A percentile compares a stretch with the other conserved stretches of the same genome.
phyloP scores from a whole-genome alignment of 2,113 vertebrate species.

The Petromus typicus region DNA sequence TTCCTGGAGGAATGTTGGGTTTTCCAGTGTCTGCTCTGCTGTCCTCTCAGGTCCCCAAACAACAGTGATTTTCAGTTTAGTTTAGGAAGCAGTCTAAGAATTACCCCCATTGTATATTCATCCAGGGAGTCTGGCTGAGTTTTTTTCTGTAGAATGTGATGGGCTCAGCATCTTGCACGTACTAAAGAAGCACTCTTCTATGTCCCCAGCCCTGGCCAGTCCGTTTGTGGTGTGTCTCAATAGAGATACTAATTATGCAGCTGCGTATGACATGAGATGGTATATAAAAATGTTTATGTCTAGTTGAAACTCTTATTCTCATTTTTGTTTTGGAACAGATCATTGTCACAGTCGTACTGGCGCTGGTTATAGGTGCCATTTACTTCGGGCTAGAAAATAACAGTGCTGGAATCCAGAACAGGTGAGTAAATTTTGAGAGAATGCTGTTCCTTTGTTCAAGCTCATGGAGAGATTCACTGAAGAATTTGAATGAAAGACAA shows the following conservation, averaged over 20 bases:
- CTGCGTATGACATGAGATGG: not conserved
- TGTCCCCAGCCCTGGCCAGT: not conserved
- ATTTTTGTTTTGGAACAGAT: constrained; percentile 84
- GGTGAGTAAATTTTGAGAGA: constrained; percentile 85
- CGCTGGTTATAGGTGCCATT: constrained; percentile 91
- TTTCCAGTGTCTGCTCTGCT: not conserved
- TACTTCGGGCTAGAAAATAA: constrained; percentile 89
- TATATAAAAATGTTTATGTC: not conserved
- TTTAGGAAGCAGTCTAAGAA: not conserved
- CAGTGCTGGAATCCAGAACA: constrained; percentile 92
- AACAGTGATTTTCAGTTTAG: not conserved
- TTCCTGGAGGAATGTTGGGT: not conserved
- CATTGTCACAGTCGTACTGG: constrained; percentile 88
- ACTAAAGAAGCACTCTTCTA: not conserved
- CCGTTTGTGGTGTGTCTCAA: not conserved
- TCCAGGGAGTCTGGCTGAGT: not conserved
- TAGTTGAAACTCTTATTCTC: constrained; percentile 37
- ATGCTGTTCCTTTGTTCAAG: not conserved
- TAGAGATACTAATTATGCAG: not conserved
- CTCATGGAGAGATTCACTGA: not conserved
- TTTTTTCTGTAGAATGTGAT: not conserved
- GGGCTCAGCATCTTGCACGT: not conserved
- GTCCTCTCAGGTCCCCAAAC: not conserved
- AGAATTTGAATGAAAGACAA: constrained; percentile 39
- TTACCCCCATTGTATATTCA: not conserved